phyloP scores from a whole-genome alignment of 2,113 vertebrate genomes.

The Marmota flaviventris region DNA sequence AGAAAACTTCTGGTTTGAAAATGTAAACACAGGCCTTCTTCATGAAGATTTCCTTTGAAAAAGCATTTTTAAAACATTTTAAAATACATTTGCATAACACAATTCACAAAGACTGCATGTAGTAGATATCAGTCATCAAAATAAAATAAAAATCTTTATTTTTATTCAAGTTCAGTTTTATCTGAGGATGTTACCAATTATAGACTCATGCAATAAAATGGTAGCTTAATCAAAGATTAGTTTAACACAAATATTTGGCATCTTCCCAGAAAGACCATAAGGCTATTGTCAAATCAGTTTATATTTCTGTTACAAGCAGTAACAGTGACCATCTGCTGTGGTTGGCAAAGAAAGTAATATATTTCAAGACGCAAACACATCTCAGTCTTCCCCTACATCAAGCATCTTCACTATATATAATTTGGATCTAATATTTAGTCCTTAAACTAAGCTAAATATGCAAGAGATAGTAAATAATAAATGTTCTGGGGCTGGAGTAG shows the following conservation, averaged over 20 bases:
- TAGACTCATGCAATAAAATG: conserved; percentile 11
- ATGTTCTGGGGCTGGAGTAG: no score
- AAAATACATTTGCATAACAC: neutral
- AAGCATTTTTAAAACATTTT: neutral
- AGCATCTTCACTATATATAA: neutral
- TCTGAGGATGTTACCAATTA: conserved; percentile 51
- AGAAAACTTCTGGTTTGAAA: neutral
- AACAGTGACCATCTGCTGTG: conserved; percentile 72
- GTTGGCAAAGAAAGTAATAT: conserved; percentile 72
- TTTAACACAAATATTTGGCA: conserved; percentile 76
- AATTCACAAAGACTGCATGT: conserved; percentile 25
- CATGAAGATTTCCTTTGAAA: neutral
- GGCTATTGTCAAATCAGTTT: conserved; percentile 79
- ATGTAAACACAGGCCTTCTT: neutral
- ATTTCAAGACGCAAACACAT: conserved; percentile 71
- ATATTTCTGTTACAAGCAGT: conserved; percentile 73
- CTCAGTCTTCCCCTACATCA: neutral
- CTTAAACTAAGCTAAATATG: conserved; percentile 26
- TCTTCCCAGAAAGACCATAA: conserved; percentile 72
- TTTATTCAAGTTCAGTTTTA: conserved; percentile 18
- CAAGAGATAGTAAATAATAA: neutral
- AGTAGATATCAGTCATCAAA: neutral
- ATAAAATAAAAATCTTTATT: conserved; percentile 58
- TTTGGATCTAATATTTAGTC: neutral
- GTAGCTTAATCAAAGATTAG: conserved; percentile 58